A percentile compares a stretch with the other conserved stretches of the same genome.
These are phyloP conservation scores for Synergus gifuensis DNA, from an alignment of 2,888 invertebrate species.

Conservation along the genomic window DNA sequence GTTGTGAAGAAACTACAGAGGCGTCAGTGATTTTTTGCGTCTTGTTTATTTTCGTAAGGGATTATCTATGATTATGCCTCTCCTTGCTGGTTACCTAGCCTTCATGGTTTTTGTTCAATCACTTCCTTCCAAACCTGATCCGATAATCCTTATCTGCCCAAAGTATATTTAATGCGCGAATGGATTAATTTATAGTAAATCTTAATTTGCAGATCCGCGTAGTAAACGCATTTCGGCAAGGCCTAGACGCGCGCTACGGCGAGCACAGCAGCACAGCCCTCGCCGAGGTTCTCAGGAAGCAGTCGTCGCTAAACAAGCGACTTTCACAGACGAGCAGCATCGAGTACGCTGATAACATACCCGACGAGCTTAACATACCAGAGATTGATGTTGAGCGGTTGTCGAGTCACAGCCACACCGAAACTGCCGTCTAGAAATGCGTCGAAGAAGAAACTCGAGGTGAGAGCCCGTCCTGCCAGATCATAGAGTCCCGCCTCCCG, in stretches of 20 bases:
- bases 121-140: background rate
- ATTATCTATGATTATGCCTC: background rate
- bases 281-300: slow-evolving; percentile 95
- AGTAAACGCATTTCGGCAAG: slow-evolving; percentile 99
- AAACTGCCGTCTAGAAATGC: slow-evolving; percentile 90
- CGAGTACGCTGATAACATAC: slow-evolving; percentile 93
- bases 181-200: slow-evolving; percentile 48
- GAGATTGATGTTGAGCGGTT: slow-evolving; percentile 96
- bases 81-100: background rate
- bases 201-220: slow-evolving; percentile 95
- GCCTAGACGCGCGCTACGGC: slow-evolving; percentile 83
- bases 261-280: slow-evolving; percentile 95
- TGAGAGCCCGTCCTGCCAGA: slow-evolving; percentile 42
- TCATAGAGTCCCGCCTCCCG: slow-evolving; percentile 6
- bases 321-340: slow-evolving; percentile 95
- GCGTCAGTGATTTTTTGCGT: too few relatives aligned
- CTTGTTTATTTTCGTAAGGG: too few relatives aligned
- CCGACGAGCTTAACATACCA: slow-evolving; percentile 92
- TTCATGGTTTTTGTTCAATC: background rate
- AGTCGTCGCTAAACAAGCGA: slow-evolving; percentile 94
- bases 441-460: slow-evolving; percentile 45
- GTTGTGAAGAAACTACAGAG: too few relatives aligned
- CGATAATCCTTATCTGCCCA: background rate
- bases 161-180: background rate
- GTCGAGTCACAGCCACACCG: slow-evolving; percentile 95